phyloP scores from a whole-genome alignment of 1,140 invertebrate genomes.

The Drosophila auraria region DNA sequence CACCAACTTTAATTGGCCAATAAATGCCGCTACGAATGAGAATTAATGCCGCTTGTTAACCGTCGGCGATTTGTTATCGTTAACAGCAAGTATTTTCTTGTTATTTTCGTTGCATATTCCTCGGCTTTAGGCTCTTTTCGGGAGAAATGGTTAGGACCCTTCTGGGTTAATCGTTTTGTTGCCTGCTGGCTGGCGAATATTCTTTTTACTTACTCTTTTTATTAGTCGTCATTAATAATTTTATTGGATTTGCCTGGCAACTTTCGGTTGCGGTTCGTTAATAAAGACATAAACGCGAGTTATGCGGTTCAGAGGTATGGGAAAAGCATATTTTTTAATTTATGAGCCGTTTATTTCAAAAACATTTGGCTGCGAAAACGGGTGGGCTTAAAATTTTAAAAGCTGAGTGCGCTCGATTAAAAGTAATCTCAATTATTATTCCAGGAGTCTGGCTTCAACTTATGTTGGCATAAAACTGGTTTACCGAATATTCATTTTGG shows the following conservation, averaged over 20 bases:
- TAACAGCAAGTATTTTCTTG: conserved; percentile 61
- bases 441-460: background rate
- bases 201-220: conserved; percentile 54
- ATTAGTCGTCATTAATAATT: conserved; percentile 75
- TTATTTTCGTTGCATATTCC: conserved; percentile 52
- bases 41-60: conserved; percentile 78
- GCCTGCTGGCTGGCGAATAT: conserved; percentile 54
- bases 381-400: conserved; percentile 4
- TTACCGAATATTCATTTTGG: background rate
- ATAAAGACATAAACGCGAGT: conserved; percentile 70
- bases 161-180: conserved; percentile 76
- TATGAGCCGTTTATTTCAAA: conserved; percentile 16
- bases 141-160: conserved; percentile 17
- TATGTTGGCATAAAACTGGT: background rate
- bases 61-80: conserved; percentile 79
- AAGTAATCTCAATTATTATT: background rate
- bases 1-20: conserved; percentile 74
- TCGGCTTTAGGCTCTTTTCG: conserved; percentile 21
- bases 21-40: conserved; percentile 77
- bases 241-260: conserved; percentile 61
- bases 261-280: conserved; percentile 66
- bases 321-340: conserved; percentile 18
- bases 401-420: background rate
- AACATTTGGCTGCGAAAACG: background rate
- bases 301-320: conserved; percentile 17